phyloP scores from a whole-genome alignment of 2,888 invertebrate species.

The Caenorhabditis uteleia region DNA sequence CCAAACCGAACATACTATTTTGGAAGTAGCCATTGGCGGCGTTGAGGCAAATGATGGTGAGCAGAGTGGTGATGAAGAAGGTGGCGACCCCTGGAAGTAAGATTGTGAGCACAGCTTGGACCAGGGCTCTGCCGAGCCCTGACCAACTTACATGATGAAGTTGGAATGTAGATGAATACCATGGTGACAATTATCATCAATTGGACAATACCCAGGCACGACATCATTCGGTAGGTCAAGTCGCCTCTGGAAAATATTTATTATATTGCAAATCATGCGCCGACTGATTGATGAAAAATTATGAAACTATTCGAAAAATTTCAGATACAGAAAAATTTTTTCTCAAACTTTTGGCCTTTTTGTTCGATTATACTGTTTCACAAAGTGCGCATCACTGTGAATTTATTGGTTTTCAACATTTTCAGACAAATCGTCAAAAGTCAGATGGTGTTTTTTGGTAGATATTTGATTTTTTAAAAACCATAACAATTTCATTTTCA shows the following conservation, averaged over 20 bases:
- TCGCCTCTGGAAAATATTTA: constrained; percentile 76
- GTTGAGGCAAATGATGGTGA: constrained; percentile 72
- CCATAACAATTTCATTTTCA: too few species aligned
- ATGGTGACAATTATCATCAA: constrained; percentile 71
- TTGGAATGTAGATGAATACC: constrained; percentile 71
- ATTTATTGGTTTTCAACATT: too few species aligned
- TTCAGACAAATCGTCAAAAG: too few species aligned
- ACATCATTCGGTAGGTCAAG: constrained; percentile 83
- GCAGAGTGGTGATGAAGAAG: constrained; percentile 72
- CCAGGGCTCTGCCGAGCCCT: constrained; percentile 44
- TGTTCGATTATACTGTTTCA: too few species aligned
- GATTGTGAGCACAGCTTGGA: not conserved
- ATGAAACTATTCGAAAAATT: too few species aligned
- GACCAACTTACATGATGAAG: constrained; percentile 70
- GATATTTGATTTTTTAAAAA: too few species aligned
- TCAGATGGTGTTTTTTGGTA: too few species aligned
- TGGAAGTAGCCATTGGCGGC: constrained; percentile 88
- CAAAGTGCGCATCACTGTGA: too few species aligned
- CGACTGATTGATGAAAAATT: too few species aligned
- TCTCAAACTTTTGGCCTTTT: too few species aligned
- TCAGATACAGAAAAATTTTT: too few species aligned
- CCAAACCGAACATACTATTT: constrained; percentile 82
- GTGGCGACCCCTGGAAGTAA: constrained; percentile 68
- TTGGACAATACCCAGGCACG: constrained; percentile 59
- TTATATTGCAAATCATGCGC: not conserved